These are phyloP conservation scores for Pogona vitticeps DNA, from an alignment of 2,113 vertebrate species.

Conservation along the genomic window DNA sequence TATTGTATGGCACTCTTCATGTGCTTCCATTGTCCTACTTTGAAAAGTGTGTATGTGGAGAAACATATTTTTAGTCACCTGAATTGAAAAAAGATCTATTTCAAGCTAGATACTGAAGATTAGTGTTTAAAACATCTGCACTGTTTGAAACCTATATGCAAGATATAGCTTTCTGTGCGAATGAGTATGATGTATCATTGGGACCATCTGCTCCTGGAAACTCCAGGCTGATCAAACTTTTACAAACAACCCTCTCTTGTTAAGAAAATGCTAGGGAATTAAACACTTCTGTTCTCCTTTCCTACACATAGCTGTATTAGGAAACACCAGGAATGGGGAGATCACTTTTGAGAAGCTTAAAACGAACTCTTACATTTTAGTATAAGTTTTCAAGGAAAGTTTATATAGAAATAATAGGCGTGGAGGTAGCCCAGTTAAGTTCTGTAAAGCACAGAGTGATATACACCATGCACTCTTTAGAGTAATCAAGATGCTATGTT, in stretches of 20 bases:
- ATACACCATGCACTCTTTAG: not conserved
- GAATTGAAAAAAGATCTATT: not conserved
- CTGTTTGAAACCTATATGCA: rapidly evolving
- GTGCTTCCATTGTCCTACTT: not conserved
- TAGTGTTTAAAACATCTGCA: rapidly evolving
- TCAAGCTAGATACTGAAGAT: rapidly evolving
- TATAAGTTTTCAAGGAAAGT: not conserved
- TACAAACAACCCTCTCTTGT: rapidly evolving
- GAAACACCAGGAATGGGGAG: rapidly evolving
- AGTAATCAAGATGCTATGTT: not conserved
- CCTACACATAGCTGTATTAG: rapidly evolving
- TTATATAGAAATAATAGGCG: rapidly evolving
- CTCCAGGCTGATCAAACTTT: not conserved
- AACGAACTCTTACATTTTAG: not conserved
- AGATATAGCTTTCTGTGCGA: not conserved
- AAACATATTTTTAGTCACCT: not conserved
- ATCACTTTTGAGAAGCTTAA: rapidly evolving
- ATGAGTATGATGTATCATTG: rapidly evolving
- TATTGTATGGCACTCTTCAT: not conserved
- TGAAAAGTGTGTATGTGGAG: not conserved
- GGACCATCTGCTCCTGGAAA: not conserved
- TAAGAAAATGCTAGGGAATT: not conserved
- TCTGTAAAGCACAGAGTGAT: rapidly evolving
- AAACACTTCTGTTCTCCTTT: rapidly evolving
- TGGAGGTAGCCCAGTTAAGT: not conserved